Evolutionary conservation across 2,888 invertebrate genomes (phyloP).

Genomic region (Cyaniris semiargus): DNA sequence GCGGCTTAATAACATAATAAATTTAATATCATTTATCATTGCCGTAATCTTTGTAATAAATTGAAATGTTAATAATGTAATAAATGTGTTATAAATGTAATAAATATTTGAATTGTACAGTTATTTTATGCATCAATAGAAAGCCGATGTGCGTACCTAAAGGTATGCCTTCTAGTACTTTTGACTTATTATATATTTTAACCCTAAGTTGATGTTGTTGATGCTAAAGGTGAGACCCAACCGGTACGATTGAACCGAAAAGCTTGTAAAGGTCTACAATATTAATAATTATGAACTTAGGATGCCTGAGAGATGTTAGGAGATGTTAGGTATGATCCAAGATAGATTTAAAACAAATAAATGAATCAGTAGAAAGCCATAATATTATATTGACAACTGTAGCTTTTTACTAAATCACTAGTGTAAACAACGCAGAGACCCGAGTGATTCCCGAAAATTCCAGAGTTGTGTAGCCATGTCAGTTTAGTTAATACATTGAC

Average conservation of each 20-base stretch:
- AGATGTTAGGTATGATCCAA: too few species aligned
- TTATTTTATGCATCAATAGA: background rate
- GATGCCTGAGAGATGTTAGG: too few species aligned
- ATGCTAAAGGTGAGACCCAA: too few species aligned
- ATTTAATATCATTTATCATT: constrained; percentile 10
- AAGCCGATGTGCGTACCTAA: background rate
- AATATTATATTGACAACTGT: background rate
- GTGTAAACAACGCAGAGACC: background rate
- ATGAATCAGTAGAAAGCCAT: background rate
- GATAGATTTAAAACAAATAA: background rate
- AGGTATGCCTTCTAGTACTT: background rate
- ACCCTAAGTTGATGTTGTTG: too few species aligned
- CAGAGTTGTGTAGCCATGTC: background rate
- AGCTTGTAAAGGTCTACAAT: too few species aligned
- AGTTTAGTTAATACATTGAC: constrained; percentile 13
- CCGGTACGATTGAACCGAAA: too few species aligned
- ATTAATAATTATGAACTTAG: too few species aligned
- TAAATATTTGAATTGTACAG: background rate
- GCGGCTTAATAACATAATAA: constrained; percentile 8
- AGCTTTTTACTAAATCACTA: background rate
- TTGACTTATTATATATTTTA: too few species aligned
- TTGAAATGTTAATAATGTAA: background rate
- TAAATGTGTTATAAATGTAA: too few species aligned
- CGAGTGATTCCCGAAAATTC: background rate
- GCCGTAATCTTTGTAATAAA: background rate